A percentile compares a stretch with the other conserved stretches of the same genome.
phyloP scores from a whole-genome alignment of 2,113 vertebrate species.

The Dasyornis broadbenti region DNA sequence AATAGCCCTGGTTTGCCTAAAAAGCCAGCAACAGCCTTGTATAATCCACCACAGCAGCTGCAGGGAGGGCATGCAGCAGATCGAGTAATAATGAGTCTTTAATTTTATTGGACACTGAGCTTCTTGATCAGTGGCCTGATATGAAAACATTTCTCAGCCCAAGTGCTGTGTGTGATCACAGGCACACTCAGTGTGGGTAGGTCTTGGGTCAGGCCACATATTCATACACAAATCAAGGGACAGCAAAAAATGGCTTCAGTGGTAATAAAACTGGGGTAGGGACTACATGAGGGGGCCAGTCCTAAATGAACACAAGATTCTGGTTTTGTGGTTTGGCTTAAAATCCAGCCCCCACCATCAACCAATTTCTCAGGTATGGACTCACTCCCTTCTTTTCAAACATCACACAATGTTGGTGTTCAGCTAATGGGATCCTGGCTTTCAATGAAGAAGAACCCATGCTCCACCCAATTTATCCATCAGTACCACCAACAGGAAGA shows the following conservation, averaged over 20 bases:
- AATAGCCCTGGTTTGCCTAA: background rate
- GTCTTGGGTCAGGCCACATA: background rate
- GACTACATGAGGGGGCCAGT: background rate
- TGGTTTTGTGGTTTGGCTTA: background rate
- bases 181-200: accelerated
- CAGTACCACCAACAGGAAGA: background rate
- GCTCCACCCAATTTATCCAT: background rate
- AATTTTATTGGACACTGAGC: background rate
- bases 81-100: background rate
- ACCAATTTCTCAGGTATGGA: background rate
- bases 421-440: background rate
- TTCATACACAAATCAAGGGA: background rate
- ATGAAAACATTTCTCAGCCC: background rate
- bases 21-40: background rate
- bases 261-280: background rate
- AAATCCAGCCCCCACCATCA: background rate
- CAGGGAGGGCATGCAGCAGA: background rate
- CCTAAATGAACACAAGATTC: background rate
- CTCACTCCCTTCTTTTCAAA: background rate
- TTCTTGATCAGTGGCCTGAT: background rate
- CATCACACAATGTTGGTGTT: background rate
- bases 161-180: background rate
- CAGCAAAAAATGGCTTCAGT: background rate
- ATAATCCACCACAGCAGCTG: background rate
- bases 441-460: background rate